Evolutionary conservation across 1,140 invertebrate genomes (phyloP).

Genomic region (Drosophila tropicalis): DNA sequence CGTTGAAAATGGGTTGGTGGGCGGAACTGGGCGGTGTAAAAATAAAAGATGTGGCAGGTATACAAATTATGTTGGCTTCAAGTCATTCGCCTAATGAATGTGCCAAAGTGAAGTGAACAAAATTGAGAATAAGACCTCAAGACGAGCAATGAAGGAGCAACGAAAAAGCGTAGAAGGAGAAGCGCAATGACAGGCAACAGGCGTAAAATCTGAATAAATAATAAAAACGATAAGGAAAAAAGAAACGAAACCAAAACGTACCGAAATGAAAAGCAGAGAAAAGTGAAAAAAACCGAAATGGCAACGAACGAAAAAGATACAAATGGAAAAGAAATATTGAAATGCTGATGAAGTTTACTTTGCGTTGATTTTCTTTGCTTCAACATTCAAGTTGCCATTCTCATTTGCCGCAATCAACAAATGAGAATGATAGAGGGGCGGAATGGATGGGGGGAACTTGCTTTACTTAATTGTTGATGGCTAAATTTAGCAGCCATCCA

Average conservation of each 20-base stretch:
- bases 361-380: constrained; percentile 69
- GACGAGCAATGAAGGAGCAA: constrained; percentile 19
- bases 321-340: constrained; percentile 59
- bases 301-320: constrained; percentile 9
- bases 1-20: too few species aligned
- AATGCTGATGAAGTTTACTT: constrained; percentile 80
- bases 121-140: constrained; percentile 29
- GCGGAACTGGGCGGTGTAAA: not conserved
- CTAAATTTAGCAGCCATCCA: constrained; percentile 15
- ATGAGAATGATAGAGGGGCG: constrained; percentile 22
- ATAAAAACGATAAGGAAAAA: constrained; percentile 58
- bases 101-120: constrained; percentile 61
- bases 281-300: constrained; percentile 25
- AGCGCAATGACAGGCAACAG: constrained; percentile 68
- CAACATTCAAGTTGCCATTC: constrained; percentile 37
- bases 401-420: constrained; percentile 62
- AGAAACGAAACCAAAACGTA: not conserved
- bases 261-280: constrained; percentile 8
- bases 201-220: constrained; percentile 77
- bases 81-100: constrained; percentile 78
- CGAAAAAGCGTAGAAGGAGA: constrained; percentile 21
- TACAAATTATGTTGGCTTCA: constrained; percentile 45
- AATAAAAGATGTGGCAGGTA: constrained; percentile 47
- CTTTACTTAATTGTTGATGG: constrained; percentile 44
- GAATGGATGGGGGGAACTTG: not conserved